Evolutionary conservation across 1,140 invertebrate species (phyloP).

Genomic region (Drosophila mayri): DNA sequence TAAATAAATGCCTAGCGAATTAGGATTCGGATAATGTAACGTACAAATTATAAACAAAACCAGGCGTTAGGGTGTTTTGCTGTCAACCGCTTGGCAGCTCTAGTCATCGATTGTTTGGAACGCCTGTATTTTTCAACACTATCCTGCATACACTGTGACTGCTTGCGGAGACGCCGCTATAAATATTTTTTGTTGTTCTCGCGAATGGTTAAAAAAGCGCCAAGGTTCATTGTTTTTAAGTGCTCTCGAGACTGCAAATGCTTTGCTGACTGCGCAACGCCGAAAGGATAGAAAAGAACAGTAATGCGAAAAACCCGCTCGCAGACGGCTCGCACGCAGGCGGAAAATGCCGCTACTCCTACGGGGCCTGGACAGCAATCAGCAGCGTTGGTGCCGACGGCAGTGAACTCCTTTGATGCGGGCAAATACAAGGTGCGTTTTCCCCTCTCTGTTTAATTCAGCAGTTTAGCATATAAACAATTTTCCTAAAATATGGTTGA

Average conservation of each 20-base stretch:
- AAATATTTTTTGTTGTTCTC: slow-evolving; percentile 34
- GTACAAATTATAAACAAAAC: slow-evolving; percentile 1
- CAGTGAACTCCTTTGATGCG: slow-evolving; percentile 63
- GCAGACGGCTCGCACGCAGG: slow-evolving; percentile 79
- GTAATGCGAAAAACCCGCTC: slow-evolving; percentile 84
- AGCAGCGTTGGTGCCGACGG: slow-evolving; percentile 46
- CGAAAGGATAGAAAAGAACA: slow-evolving; percentile 49
- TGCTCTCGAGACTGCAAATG: slow-evolving; percentile 41
- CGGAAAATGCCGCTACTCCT: slow-evolving; percentile 78
- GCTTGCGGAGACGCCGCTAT: slow-evolving; percentile 30
- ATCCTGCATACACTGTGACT: slow-evolving; percentile 4
- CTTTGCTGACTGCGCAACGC: slow-evolving; percentile 39
- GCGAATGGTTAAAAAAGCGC: slow-evolving; percentile 33
- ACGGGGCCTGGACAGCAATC: slow-evolving; percentile 53
- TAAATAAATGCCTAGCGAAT: slow-evolving; percentile 72
- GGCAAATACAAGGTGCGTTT: slow-evolving; percentile 63
- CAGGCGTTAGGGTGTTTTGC: slow-evolving; percentile 13
- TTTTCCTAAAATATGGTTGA: slow-evolving; percentile 48
- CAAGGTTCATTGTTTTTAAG: slow-evolving; percentile 30
- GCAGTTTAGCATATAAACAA: slow-evolving; percentile 4
- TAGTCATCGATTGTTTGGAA: slow-evolving; percentile 37
- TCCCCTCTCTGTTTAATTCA: slow-evolving; percentile 41
- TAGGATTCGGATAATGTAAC: slow-evolving; percentile 35
- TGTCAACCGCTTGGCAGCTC: not conserved
- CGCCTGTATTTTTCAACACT: slow-evolving; percentile 9